These are phyloP conservation scores for Sphenopsis melanotis DNA, from an alignment of 2,797 vertebrate species.

Conservation along the genomic window DNA sequence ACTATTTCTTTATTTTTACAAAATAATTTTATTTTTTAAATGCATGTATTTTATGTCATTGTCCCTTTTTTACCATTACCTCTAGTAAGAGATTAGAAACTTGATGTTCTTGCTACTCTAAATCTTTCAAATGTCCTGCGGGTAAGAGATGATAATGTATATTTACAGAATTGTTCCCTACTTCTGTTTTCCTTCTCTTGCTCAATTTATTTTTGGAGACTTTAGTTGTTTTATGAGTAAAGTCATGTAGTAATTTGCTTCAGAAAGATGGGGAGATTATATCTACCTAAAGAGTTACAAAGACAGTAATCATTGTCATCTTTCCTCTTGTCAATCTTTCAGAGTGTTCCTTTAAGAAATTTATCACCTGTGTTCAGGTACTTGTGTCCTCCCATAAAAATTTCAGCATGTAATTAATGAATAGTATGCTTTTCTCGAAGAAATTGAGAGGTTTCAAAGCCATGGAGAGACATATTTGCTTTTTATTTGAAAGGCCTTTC, in stretches of 20 bases:
- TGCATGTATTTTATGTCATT: not conserved
- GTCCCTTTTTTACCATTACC: not conserved
- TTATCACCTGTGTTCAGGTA: not conserved
- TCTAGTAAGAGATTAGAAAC: not conserved
- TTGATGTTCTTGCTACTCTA: not conserved
- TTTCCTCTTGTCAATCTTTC: not conserved
- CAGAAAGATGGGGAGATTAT: not conserved
- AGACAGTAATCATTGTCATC: not conserved
- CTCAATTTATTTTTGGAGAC: not conserved
- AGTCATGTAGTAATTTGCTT: slow-evolving; percentile 1
- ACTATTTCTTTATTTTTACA: not conserved
- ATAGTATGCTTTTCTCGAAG: not conserved
- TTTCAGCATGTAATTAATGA: not conserved
- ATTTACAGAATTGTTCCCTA: not conserved
- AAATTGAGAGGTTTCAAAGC: not conserved
- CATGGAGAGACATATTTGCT: not conserved
- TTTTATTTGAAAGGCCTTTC: not conserved
- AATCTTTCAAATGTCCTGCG: not conserved
- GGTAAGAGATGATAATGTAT: not conserved
- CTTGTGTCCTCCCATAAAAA: not conserved
- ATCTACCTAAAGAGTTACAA: not conserved
- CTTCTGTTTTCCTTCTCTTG: slow-evolving; percentile 20
- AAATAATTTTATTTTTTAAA: not conserved
- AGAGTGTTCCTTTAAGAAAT: not conserved
- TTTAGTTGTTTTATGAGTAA: not conserved